Evolutionary conservation across 2,797 vertebrate genomes (phyloP).

Genomic region (Etheostoma nigrum): DNA sequence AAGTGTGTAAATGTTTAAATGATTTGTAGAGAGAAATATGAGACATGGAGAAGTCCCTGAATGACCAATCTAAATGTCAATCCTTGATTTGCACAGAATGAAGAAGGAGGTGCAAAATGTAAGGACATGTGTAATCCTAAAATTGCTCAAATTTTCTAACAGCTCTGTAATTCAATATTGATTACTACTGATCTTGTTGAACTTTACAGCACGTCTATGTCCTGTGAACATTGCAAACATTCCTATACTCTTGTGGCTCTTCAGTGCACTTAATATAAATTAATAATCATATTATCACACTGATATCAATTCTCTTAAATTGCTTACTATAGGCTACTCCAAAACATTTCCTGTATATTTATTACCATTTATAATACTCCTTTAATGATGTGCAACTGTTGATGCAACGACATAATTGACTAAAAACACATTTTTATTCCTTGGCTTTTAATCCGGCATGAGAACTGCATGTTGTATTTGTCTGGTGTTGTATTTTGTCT

Average conservation of each 20-base stretch:
- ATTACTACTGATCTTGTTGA: neutral
- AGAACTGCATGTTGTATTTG: too few species aligned
- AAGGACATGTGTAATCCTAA: constrained; percentile 10
- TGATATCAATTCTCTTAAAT: neutral
- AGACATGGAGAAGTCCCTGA: constrained; percentile 4
- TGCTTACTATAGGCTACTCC: neutral
- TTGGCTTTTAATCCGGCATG: too few species aligned
- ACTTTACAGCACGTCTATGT: neutral
- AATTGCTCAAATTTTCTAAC: constrained; percentile 36
- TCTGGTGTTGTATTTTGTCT: too few species aligned
- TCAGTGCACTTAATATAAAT: neutral
- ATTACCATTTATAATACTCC: too few species aligned
- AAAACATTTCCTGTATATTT: neutral
- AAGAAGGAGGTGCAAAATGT: constrained; percentile 16
- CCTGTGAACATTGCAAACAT: neutral
- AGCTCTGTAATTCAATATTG: neutral
- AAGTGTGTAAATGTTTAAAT: constrained; percentile 32
- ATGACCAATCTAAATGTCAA: constrained; percentile 37
- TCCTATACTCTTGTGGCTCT: neutral
- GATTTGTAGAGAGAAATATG: constrained; percentile 59
- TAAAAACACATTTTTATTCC: too few species aligned
- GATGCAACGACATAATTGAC: neutral
- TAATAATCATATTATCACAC: neutral
- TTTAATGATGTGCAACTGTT: neutral
- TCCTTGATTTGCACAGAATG: neutral